These are phyloP conservation scores for Hoplias malabaricus DNA, from an alignment of 2,113 vertebrate genomes.

Conservation along the genomic window DNA sequence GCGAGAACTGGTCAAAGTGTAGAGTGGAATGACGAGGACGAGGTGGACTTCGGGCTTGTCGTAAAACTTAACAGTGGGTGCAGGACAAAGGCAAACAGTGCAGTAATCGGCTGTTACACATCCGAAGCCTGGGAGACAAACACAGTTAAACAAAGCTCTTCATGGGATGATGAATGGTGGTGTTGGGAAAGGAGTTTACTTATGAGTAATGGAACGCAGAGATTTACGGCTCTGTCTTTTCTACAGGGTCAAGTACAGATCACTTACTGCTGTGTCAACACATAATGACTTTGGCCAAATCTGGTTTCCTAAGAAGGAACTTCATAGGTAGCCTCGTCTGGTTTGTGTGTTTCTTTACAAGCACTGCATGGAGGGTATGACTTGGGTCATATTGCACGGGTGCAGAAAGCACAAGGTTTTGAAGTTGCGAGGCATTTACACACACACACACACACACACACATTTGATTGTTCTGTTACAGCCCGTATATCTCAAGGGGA, in stretches of 20 bases:
- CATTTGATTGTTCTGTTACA: background rate
- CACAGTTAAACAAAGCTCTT: background rate
- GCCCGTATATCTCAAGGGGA: background rate
- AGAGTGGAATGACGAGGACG: slow-evolving; percentile 8
- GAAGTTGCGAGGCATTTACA: background rate
- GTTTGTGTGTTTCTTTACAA: background rate
- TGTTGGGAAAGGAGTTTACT: background rate
- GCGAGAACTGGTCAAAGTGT: background rate
- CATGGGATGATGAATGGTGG: background rate
- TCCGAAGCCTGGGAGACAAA: background rate
- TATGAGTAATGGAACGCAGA: background rate
- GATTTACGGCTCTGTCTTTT: background rate
- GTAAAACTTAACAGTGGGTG: background rate
- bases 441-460: background rate
- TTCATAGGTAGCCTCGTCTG: background rate
- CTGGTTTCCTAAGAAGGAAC: background rate
- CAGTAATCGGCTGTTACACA: background rate
- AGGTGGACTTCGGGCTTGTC: slow-evolving; percentile 6
- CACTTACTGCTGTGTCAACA: background rate
- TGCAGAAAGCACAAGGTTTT: background rate
- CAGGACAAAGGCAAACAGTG: background rate
- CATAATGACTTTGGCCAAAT: background rate
- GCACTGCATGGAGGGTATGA: background rate
- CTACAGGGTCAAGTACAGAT: background rate
- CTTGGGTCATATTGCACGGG: background rate